Conservation (phyloP, 1,140 invertebrate genomes). For the Melitaea cinxia region DNA sequence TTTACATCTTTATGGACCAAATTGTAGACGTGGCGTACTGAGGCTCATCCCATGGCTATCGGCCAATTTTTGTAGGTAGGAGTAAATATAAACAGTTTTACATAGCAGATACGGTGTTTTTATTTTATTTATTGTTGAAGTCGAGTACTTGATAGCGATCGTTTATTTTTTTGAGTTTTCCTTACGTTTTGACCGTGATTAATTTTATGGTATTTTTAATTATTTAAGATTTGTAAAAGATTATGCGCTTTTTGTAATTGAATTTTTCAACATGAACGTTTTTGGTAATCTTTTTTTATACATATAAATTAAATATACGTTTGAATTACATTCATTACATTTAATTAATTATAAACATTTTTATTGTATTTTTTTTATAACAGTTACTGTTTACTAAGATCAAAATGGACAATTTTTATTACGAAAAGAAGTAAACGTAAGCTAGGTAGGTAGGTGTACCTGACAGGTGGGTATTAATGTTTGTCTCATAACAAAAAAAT, state of each 20-base stretch:
- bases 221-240: not conserved
- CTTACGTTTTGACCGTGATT: not conserved
- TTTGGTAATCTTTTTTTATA: no score
- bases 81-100: conserved; percentile 56
- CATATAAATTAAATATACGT: no score
- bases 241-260: not conserved
- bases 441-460: no score
- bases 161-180: conserved; percentile 19
- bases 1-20: conserved; percentile 70
- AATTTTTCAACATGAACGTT: no score
- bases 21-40: conserved; percentile 67
- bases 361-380: no score
- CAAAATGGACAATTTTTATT: no score
- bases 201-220: conserved; percentile 2
- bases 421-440: no score
- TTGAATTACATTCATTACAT: no score
- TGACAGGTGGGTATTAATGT: no score
- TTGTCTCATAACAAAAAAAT: no score
- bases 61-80: conserved; percentile 73
- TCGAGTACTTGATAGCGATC: conserved; percentile 16
- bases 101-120: conserved; percentile 60
- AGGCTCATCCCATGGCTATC: conserved; percentile 68
- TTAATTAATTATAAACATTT: no score
- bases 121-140: conserved; percentile 60
- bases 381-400: no score